Evolutionary conservation across 2,797 vertebrate species (phyloP).

Genomic region (Notolepis coatsorum): DNA sequence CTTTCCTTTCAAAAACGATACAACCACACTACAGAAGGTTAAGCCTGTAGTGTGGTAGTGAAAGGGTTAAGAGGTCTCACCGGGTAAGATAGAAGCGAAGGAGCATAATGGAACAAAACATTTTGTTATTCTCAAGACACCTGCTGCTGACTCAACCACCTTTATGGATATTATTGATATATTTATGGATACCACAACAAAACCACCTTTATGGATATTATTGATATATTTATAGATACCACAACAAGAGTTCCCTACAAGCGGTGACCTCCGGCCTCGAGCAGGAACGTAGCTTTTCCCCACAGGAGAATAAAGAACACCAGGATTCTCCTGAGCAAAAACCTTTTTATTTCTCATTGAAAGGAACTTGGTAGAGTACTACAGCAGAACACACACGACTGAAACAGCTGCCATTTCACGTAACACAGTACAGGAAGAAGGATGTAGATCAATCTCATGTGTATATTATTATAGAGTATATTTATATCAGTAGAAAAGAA

Average conservation of each 20-base stretch:
- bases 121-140: not conserved
- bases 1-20: no score
- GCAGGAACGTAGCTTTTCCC: no score
- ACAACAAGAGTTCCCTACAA: no score
- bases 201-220: no score
- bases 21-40: no score
- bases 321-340: conserved; percentile 80
- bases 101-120: no score
- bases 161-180: no score
- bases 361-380: conserved; percentile 84
- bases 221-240: no score
- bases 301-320: conserved; percentile 30
- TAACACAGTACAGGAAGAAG: conserved; percentile 95
- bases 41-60: no score
- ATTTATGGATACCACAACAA: no score
- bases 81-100: no score
- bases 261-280: conserved; percentile 2
- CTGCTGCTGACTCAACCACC: conserved; percentile 1
- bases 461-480: conserved; percentile 74
- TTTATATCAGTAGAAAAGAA: conserved; percentile 82
- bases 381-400: conserved; percentile 96
- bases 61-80: no score
- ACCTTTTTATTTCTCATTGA: conserved; percentile 81
- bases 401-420: conserved; percentile 98
- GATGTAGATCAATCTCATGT: conserved; percentile 88